Evolutionary conservation across 2,888 invertebrate species (phyloP).

Genomic region (Craniophora ligustri): DNA sequence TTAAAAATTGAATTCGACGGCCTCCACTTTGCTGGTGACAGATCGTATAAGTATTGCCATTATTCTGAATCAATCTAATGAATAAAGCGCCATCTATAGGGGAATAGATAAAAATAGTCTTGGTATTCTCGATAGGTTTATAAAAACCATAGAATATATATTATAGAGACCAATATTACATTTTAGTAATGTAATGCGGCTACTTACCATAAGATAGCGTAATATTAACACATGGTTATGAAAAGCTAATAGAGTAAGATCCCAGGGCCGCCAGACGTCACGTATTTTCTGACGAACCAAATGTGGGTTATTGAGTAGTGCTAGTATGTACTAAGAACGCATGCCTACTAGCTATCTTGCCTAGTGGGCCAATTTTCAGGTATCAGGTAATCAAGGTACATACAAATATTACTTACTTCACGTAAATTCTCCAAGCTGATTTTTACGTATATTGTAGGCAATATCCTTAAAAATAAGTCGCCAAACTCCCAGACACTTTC

Average conservation of each 20-base stretch:
- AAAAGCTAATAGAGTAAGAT: background rate
- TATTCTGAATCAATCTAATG: background rate
- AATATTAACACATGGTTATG: background rate
- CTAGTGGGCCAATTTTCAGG: too few species aligned
- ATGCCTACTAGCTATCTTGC: too few species aligned
- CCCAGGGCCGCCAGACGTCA: background rate
- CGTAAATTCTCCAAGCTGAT: too few species aligned
- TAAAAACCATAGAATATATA: background rate
- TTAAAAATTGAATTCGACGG: slow-evolving; percentile 58
- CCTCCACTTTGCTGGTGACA: slow-evolving; percentile 33
- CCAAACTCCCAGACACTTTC: too few species aligned
- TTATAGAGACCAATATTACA: too few species aligned
- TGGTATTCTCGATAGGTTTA: slow-evolving; percentile 11
- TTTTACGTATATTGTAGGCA: too few species aligned
- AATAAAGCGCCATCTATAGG: slow-evolving; percentile 1
- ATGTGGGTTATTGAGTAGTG: too few species aligned
- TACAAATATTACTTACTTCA: too few species aligned
- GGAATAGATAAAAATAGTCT: background rate
- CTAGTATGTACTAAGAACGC: too few species aligned
- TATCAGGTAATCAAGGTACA: too few species aligned
- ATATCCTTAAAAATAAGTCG: too few species aligned
- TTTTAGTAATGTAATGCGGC: slow-evolving; percentile 1
- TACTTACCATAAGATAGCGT: slow-evolving; percentile 20
- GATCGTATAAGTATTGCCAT: slow-evolving; percentile 9
- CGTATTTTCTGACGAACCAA: too few species aligned